phyloP scores from a whole-genome alignment of 2,113 vertebrate species.

The Australoheros scitulus region DNA sequence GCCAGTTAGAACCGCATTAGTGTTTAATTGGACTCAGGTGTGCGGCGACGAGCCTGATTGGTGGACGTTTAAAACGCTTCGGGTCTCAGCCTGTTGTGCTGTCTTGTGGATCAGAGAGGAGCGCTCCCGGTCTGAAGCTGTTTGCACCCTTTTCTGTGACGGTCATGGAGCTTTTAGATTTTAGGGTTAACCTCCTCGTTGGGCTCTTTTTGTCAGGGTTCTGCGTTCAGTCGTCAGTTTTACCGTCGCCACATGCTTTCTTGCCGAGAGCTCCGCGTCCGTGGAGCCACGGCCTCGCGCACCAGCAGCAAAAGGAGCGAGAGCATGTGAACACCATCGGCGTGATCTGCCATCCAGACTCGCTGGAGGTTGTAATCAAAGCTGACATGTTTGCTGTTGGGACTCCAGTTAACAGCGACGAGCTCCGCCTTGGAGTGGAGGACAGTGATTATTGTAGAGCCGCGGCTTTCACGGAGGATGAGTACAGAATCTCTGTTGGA shows the following conservation, averaged over 20 bases:
- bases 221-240: neutral
- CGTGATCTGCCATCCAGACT: conserved; percentile 66
- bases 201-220: conserved; percentile 14
- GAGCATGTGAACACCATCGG: conserved; percentile 48
- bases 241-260: neutral
- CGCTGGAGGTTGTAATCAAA: conserved; percentile 55
- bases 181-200: conserved; percentile 13
- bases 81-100: fast-evolving
- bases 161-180: conserved; percentile 21
- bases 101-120: conserved; percentile 17
- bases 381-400: conserved; percentile 71
- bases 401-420: conserved; percentile 21
- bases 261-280: neutral
- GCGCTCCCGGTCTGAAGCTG: neutral
- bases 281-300: neutral
- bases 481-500: conserved; percentile 58
- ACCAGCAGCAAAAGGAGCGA: neutral
- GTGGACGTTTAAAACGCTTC: neutral
- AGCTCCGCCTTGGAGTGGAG: conserved; percentile 66
- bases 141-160: neutral
- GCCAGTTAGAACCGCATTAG: conserved; percentile 6
- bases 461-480: conserved; percentile 7
- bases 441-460: conserved; percentile 38
- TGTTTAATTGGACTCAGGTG: conserved; percentile 48
- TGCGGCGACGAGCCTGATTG: neutral